A percentile compares a stretch with the other conserved stretches of the same genome.
phyloP scores from a whole-genome alignment of 2,113 vertebrate species.

The Corynorhinus townsendii region DNA sequence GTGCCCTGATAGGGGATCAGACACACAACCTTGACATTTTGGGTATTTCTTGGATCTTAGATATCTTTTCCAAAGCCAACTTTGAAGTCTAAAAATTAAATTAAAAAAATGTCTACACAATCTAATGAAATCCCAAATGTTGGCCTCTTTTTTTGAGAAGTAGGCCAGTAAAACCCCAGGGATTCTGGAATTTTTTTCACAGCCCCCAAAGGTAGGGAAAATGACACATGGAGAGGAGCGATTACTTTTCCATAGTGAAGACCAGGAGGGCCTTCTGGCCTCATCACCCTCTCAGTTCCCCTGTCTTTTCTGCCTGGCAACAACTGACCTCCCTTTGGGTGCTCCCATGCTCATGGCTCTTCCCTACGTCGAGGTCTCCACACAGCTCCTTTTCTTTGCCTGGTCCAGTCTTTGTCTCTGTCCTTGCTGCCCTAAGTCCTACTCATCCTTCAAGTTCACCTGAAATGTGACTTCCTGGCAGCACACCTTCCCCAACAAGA shows the following conservation, averaged over 20 bases:
- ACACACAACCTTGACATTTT: no score
- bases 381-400: neutral
- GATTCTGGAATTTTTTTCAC: neutral
- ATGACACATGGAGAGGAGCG: neutral
- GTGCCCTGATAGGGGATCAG: no score
- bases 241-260: neutral
- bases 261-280: neutral
- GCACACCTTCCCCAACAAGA: neutral
- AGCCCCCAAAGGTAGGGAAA: neutral
- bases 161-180: neutral
- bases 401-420: neutral
- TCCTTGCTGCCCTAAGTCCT: neutral
- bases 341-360: neutral
- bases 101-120: neutral
- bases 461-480: neutral
- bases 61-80: neutral
- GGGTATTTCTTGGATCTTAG: neutral
- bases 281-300: no score
- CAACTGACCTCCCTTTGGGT: neutral
- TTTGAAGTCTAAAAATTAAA: constrained; percentile 16
- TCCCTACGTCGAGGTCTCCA: fast-evolving
- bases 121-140: neutral
- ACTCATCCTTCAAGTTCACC: neutral
- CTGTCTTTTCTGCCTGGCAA: neutral
- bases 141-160: neutral